These are phyloP conservation scores for Thelaira solivaga DNA, from an alignment of 2,888 invertebrate genomes.

Conservation along the genomic window DNA sequence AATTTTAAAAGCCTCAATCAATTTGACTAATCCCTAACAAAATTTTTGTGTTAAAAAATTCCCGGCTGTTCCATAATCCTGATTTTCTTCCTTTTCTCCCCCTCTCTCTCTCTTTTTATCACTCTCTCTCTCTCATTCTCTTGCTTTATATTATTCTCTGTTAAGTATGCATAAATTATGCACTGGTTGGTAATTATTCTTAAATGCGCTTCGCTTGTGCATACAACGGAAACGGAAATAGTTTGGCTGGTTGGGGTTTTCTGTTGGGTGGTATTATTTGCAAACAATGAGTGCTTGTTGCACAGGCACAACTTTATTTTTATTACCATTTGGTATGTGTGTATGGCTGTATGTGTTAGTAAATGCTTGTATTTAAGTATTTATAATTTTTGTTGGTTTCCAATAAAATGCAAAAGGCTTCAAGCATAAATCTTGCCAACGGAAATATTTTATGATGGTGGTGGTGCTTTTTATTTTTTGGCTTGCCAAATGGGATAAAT, in stretches of 20 bases:
- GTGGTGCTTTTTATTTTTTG: background rate
- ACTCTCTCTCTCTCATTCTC: background rate
- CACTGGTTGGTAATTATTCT: conserved; percentile 64
- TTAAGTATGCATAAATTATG: conserved; percentile 63
- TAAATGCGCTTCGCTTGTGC: conserved; percentile 62
- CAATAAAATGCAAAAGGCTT: conserved; percentile 54
- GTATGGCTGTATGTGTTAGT: background rate
- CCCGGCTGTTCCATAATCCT: background rate
- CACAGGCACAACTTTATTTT: no score
- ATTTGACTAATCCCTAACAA: conserved; percentile 44
- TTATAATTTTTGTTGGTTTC: conserved; percentile 53
- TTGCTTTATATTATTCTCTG: background rate
- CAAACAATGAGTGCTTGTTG: background rate
- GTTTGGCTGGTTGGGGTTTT: conserved; percentile 42
- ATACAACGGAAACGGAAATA: conserved; percentile 55
- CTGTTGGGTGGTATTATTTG: conserved; percentile 34
- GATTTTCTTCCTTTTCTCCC: background rate
- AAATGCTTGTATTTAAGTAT: conserved; percentile 12
- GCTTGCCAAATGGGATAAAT: conserved; percentile 3
- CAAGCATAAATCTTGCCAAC: conserved; percentile 46
- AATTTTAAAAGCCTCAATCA: conserved; percentile 50
- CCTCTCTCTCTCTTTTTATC: background rate
- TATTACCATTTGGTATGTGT: background rate
- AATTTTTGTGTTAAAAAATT: conserved; percentile 5
- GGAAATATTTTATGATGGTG: conserved; percentile 45